Percentiles rank a stretch among this genome's conserved stretches.
Evolutionary conservation across 1,140 invertebrate species (phyloP).

Genomic region (Lasaia peninsularis): DNA sequence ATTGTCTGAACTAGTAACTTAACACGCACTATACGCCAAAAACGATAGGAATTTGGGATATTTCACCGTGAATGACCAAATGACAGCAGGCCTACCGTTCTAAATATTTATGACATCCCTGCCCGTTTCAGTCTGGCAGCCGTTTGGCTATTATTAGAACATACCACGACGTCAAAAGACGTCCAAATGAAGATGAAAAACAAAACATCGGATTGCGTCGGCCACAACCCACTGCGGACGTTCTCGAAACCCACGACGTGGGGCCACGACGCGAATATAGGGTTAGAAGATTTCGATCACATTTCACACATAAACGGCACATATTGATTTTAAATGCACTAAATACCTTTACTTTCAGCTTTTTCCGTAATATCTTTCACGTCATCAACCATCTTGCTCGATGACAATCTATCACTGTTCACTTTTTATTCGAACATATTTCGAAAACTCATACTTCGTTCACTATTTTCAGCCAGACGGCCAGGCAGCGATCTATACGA

Average conservation of each 20-base stretch:
- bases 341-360: slow-evolving; percentile 74
- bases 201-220: slow-evolving; percentile 63
- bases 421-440: slow-evolving; percentile 77
- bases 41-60: slow-evolving; percentile 37
- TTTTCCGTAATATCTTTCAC: slow-evolving; percentile 73
- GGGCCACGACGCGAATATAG: slow-evolving; percentile 70
- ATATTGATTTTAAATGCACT: slow-evolving; percentile 68
- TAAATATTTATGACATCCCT: slow-evolving; percentile 53
- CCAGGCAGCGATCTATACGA: slow-evolving; percentile 71
- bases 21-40: slow-evolving; percentile 37
- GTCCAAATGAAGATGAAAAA: slow-evolving; percentile 69
- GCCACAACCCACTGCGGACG: slow-evolving; percentile 59
- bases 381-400: slow-evolving; percentile 75
- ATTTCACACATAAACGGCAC: slow-evolving; percentile 70
- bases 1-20: slow-evolving; percentile 17
- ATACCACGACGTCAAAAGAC: slow-evolving; percentile 70
- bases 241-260: slow-evolving; percentile 73
- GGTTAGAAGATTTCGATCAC: slow-evolving; percentile 70
- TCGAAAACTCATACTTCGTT: slow-evolving; percentile 75
- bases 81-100: slow-evolving; percentile 41
- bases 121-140: slow-evolving; percentile 49
- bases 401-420: slow-evolving; percentile 72
- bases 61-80: slow-evolving; percentile 29
- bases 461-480: slow-evolving; percentile 73
- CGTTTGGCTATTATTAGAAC: slow-evolving; percentile 70